A percentile compares a stretch with the other conserved stretches of the same genome.
These are phyloP conservation scores for Halictus rubicundus DNA, from an alignment of 1,140 invertebrate species.

Conservation along the genomic window DNA sequence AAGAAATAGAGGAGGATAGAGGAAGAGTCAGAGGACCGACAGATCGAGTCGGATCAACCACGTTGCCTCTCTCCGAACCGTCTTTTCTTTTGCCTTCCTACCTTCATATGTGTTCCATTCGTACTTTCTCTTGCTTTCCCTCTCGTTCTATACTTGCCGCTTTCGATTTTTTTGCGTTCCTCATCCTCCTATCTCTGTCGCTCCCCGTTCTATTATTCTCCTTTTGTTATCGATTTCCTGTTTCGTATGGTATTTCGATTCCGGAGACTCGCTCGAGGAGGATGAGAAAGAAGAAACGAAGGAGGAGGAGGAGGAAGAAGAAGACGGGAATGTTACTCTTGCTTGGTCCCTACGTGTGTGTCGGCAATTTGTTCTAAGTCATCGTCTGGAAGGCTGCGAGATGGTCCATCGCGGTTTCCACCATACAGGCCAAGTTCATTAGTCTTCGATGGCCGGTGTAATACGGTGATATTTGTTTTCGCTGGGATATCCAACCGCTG, in stretches of 20 bases:
- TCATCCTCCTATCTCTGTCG: background rate
- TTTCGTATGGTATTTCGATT: too few species aligned
- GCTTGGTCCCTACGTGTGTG: background rate
- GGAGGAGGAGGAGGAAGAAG: too few species aligned
- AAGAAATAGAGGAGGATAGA: constrained; percentile 11
- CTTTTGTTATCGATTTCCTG: constrained; percentile 8
- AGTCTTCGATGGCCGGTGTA: constrained; percentile 1
- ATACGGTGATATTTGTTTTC: constrained; percentile 27
- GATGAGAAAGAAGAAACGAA: too few species aligned
- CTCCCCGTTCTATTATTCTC: background rate
- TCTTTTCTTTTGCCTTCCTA: background rate
- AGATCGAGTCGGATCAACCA: constrained; percentile 3
- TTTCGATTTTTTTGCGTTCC: constrained; percentile 1
- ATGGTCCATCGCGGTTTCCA: constrained; percentile 7
- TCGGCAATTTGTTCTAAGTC: constrained; percentile 46
- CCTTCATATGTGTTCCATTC: constrained; percentile 4
- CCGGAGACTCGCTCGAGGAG: too few species aligned
- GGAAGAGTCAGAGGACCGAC: constrained; percentile 12
- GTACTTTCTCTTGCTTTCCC: constrained; percentile 14
- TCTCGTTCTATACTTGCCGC: constrained; percentile 11
- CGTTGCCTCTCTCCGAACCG: constrained; percentile 1
- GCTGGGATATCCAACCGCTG: background rate
- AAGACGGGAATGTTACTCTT: too few species aligned
- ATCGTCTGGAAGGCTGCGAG: constrained; percentile 21
- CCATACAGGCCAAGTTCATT: constrained; percentile 10